Evolutionary conservation across 2,797 vertebrate species (phyloP), one percentile per base, ranked within the genome.

Genomic region (Podargus strigoides): DNA sequence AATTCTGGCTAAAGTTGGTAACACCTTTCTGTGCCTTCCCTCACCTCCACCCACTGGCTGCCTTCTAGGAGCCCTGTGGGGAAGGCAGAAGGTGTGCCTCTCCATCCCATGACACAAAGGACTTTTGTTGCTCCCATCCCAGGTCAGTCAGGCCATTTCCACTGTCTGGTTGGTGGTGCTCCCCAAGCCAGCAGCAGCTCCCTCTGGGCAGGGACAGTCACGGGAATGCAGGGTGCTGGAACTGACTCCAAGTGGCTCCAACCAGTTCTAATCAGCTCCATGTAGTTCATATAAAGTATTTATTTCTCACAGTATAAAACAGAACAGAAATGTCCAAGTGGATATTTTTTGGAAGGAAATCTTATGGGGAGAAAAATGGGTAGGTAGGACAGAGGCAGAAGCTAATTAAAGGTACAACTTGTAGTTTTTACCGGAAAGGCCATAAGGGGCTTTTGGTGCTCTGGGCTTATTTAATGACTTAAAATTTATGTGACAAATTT

Each of bases 121-220:
- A 7, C 6, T 22, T 19, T 12, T 39, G 24, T 53, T 59, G 21
- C 12, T 20, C 23, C 7, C 24, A 18, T 3, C 12, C 27, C 6
- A 39, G 14, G n/a, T 26, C 28, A 11, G n/a, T 30, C 68, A 60
- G 39, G 37, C 15, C 19, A 9, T 12, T 46, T 28, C 2, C 13
- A 16, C n/a, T 44, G 7, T 9, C 44, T 66, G 37, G 5, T 46
- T 1, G 0, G 20, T 3, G 1, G 11, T 52, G 60, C 20, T 52
- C 9, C 39, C 24, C 3, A 3, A 39, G 18, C 26, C 30, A 41
- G 6, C 1, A 2, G 12, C 34, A 47, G 15, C 8, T 42, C 26
- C 47, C 0, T 0, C 3, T 0, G 1, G 22, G 27, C 21, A 60
- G 12, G 12, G 17, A 36, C 3, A 22, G 15, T 22, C 62, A 32